Percentiles rank a stretch among this genome's conserved stretches.
Conservation (phyloP, 2,113 vertebrate genomes). For the Platichthys stellatus region DNA sequence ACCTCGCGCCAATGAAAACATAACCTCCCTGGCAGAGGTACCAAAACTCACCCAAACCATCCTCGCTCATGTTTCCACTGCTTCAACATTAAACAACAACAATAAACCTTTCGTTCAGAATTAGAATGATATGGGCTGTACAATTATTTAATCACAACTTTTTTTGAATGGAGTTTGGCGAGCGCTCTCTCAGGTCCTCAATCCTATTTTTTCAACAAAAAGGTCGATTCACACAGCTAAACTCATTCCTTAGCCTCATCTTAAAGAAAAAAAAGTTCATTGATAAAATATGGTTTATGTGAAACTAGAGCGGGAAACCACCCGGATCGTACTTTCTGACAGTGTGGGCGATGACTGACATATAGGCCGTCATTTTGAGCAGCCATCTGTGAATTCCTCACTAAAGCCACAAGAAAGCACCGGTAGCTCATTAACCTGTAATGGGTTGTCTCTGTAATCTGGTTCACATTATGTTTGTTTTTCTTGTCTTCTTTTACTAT, state of each 20-base stretch:
- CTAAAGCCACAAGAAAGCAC: constrained; percentile 71
- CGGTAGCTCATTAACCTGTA: constrained; percentile 37
- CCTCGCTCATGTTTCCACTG: no score
- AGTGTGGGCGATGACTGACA: constrained; percentile 54
- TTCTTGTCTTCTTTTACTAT: constrained; percentile 4
- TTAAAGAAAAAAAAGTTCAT: constrained; percentile 24
- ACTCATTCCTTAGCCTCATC: neutral
- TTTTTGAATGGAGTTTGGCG: no score
- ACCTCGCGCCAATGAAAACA: no score
- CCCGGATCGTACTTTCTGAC: constrained; percentile 48
- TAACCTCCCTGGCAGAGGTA: no score
- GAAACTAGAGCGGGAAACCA: constrained; percentile 72
- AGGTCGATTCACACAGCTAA: neutral
- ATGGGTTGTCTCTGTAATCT: constrained; percentile 28
- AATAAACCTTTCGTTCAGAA: no score
- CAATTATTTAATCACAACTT: no score
- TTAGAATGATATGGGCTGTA: no score
- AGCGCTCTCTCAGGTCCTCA: no score
- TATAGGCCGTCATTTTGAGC: constrained; percentile 49
- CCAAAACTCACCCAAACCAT: no score
- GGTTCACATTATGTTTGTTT: neutral
- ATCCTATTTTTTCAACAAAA: neutral
- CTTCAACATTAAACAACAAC: no score
- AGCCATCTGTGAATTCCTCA: constrained; percentile 52
- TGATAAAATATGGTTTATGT: constrained; percentile 64